Conservation (phyloP, 2,888 invertebrate species). For the Drosophila conformis region DNA sequence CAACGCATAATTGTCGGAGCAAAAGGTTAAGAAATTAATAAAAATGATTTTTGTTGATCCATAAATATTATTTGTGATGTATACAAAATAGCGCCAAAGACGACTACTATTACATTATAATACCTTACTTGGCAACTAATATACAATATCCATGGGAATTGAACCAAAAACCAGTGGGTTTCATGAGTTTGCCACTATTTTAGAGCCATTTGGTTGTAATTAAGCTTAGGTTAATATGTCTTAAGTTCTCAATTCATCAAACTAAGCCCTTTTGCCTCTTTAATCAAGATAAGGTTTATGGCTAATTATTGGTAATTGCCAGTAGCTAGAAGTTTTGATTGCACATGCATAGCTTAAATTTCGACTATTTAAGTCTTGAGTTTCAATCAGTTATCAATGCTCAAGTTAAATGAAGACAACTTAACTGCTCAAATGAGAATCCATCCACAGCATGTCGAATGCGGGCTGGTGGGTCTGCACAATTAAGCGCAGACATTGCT, state of each 20-base stretch:
- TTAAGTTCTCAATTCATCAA: conserved; percentile 1
- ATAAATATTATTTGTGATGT: conserved; percentile 7
- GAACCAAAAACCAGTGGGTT: too few relatives aligned
- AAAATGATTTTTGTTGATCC: conserved; percentile 24
- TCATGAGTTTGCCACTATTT: neutral
- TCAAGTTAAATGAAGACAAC: conserved; percentile 12
- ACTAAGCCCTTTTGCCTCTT: neutral
- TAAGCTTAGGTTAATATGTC: neutral
- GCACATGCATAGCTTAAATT: conserved; percentile 11
- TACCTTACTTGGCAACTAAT: neutral
- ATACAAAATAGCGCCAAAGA: neutral
- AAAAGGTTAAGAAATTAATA: conserved; percentile 63
- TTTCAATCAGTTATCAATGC: conserved; percentile 18
- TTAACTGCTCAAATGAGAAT: conserved; percentile 11
- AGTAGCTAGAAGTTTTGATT: conserved; percentile 35
- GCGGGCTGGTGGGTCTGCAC: conserved; percentile 13
- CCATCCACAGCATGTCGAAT: conserved; percentile 8
- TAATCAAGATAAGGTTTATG: conserved; percentile 37
- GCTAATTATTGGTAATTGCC: conserved; percentile 36
- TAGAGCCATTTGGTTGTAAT: neutral
- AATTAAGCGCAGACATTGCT: conserved; percentile 55
- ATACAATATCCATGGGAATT: neutral
- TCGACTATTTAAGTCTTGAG: neutral
- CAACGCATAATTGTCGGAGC: conserved; percentile 52
- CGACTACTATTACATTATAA: neutral